Evolutionary conservation across 2,113 vertebrate genomes (phyloP), one percentile per base, ranked within the genome.

Genomic region (Ploceus nigricollis): DNA sequence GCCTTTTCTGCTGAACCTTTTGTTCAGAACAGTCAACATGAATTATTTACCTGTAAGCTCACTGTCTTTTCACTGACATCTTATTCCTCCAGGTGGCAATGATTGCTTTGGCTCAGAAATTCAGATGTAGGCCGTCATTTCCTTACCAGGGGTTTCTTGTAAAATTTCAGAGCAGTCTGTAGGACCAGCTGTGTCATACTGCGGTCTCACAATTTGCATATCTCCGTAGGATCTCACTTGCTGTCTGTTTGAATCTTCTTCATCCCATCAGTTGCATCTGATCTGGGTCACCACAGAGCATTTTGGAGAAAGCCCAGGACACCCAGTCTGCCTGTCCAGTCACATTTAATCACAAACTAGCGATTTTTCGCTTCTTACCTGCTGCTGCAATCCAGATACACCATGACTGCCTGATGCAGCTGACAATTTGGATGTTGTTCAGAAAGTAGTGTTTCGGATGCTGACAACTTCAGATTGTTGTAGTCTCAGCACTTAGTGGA

Each of bases 221-320:
- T 57, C 75, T 96, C 86, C 93, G 73, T 72, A 75, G 65, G 60
- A 95, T 60, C 51, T 92, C 66, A 28, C 42, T 94, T 5, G 3
- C 60, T 94, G 90, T 88, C 95, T 95, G 20, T 50, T 90, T 93
- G 48, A 87, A 95, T 96, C 56, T 87, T 81, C 63, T 63, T 95
- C 77, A 76, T 78, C 88, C 65, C 40, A n/a, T 68, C 96, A 80
- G 56, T 33, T 93, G 27, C 75, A 87, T 94, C 81, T 89, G 85
- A 96, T 93, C 78, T 89, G 80, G 75, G 73, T 95, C 80, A 89
- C 53, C 45, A 78, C 25, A 8, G 33, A 66, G 35, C 17, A 63
- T 53, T 94, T 69, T 89, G 75, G 77, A 88, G 82, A 75, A 78
- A 80, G 60, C 56, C 60, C 71, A 65, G 79, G 51, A 88, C 16